phyloP scores from a whole-genome alignment of 2,888 invertebrate species.

The Clistopyga incitator region DNA sequence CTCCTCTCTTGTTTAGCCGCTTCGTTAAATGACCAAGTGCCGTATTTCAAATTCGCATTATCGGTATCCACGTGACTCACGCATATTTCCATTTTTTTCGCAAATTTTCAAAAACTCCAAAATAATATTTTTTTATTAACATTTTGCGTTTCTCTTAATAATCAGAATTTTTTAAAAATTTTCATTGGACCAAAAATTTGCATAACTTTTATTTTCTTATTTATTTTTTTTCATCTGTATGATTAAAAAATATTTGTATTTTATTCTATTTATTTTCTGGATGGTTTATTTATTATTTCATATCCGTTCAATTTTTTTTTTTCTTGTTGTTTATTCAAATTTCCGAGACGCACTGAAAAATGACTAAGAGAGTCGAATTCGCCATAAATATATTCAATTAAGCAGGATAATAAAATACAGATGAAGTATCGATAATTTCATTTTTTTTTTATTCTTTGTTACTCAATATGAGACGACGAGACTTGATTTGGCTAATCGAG shows the following conservation, averaged over 20 bases:
- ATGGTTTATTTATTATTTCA: too few species aligned
- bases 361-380: constrained; percentile 26
- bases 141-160: too few species aligned
- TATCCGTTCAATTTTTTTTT: too few species aligned
- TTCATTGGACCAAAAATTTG: not conserved
- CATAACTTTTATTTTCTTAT: not conserved
- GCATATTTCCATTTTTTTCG: not conserved
- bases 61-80: constrained; percentile 14
- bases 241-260: too few species aligned
- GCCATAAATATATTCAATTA: constrained; percentile 30
- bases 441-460: constrained; percentile 30
- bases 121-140: too few species aligned
- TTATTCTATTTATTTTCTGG: not conserved
- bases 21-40: constrained; percentile 55
- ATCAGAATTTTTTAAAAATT: too few species aligned
- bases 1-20: constrained; percentile 50
- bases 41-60: constrained; percentile 44
- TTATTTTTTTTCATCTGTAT: not conserved
- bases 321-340: not conserved
- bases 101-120: too few species aligned
- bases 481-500: constrained; percentile 40
- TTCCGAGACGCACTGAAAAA: not conserved
- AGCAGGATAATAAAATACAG: constrained; percentile 24
- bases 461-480: constrained; percentile 39
- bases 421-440: constrained; percentile 7